Evolutionary conservation across 2,888 invertebrate genomes (phyloP).

Genomic region (Eulithis prunata): DNA sequence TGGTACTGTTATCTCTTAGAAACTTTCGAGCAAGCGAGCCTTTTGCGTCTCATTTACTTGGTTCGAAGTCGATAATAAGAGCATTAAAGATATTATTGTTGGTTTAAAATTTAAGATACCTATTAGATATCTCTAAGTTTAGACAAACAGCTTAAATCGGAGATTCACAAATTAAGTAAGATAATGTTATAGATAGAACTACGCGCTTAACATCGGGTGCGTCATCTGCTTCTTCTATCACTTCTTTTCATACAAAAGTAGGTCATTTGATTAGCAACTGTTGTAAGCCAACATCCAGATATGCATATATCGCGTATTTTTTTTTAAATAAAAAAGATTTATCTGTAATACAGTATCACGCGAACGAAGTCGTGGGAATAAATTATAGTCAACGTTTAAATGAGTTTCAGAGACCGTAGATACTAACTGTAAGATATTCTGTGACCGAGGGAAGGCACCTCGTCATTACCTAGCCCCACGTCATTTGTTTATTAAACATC

Average conservation of each 20-base stretch:
- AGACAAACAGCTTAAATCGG: background rate
- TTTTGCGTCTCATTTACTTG: constrained; percentile 34
- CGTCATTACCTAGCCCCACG: constrained; percentile 76
- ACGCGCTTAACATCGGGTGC: too few relatives aligned
- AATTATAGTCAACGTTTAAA: constrained; percentile 63
- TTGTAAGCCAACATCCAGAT: too few relatives aligned
- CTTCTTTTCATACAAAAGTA: too few relatives aligned
- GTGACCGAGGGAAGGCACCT: constrained; percentile 60
- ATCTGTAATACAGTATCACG: background rate
- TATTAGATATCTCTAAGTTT: constrained; percentile 1
- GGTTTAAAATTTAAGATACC: constrained; percentile 11
- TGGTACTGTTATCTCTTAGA: constrained; percentile 36
- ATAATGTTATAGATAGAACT: too few relatives aligned
- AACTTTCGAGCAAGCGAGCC: constrained; percentile 38
- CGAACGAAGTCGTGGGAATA: constrained; percentile 8
- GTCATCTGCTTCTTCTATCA: too few relatives aligned
- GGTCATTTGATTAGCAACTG: too few relatives aligned
- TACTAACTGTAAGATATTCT: constrained; percentile 4
- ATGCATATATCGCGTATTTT: too few relatives aligned
- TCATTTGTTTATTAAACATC: constrained; percentile 83
- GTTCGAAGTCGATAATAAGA: constrained; percentile 33
- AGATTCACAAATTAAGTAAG: background rate
- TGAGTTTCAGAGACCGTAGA: constrained; percentile 59
- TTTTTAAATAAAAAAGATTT: too few relatives aligned
- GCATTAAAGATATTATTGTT: constrained; percentile 24